Evolutionary conservation across 2,797 vertebrate genomes (phyloP).

Genomic region (Antrozous pallidus): DNA sequence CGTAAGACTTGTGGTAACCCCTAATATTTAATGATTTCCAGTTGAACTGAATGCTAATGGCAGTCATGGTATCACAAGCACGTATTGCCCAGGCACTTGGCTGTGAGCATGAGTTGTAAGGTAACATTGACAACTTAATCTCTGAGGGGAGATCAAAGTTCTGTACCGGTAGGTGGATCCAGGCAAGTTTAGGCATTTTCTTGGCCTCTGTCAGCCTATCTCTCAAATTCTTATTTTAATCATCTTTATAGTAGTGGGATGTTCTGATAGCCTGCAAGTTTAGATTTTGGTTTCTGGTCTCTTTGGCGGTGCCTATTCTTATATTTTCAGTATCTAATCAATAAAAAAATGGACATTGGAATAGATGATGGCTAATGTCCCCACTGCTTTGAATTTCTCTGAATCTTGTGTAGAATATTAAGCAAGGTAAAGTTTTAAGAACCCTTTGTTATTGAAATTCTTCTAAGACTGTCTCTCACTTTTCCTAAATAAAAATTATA

Average conservation of each 20-base stretch:
- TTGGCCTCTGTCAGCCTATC: slow-evolving; percentile 50
- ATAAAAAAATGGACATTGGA: background rate
- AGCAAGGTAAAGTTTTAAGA: background rate
- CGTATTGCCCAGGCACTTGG: slow-evolving; percentile 56
- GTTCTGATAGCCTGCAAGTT: slow-evolving; percentile 20
- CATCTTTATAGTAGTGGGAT: slow-evolving; percentile 37
- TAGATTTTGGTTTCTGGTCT: slow-evolving; percentile 36
- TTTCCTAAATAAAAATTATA: background rate
- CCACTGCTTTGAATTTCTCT: background rate
- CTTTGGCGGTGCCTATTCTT: background rate
- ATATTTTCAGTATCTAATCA: background rate
- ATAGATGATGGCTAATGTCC: background rate
- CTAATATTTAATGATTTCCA: slow-evolving; percentile 35
- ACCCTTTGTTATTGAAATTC: background rate
- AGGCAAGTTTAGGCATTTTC: slow-evolving; percentile 72
- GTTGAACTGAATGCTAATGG: background rate
- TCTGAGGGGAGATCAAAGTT: slow-evolving; percentile 70
- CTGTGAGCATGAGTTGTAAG: slow-evolving; percentile 45
- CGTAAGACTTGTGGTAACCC: slow-evolving; percentile 4
- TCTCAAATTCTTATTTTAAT: slow-evolving; percentile 59
- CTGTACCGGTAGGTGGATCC: slow-evolving; percentile 54
- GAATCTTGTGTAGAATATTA: background rate
- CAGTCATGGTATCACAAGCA: slow-evolving; percentile 8
- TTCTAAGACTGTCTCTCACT: background rate
- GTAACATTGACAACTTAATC: slow-evolving; percentile 71